Evolutionary conservation across 2,888 invertebrate genomes (phyloP), one percentile per base, ranked within the genome.

Genomic region (Muschampia plurimacula): DNA sequence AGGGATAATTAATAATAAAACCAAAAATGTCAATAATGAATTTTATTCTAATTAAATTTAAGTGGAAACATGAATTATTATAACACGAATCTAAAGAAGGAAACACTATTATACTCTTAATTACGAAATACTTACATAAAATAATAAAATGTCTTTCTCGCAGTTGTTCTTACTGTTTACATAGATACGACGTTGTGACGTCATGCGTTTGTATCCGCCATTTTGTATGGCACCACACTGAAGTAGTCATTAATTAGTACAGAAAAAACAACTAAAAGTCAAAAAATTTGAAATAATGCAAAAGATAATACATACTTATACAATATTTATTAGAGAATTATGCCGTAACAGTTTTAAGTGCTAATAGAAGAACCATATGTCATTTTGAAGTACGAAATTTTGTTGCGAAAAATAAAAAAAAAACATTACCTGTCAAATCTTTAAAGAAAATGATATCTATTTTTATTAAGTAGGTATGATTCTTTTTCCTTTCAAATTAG

Each of bases 11-110:
- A 5, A 57, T 78, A 90, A 90, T 89, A 84, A 92, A 89, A 92
- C 88, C 79, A 85, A 74, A 77, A 73, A 79, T 70, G 81, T 92
- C 89, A 91, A 92, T 93, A 90, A 94, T 92, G 92, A 92, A 88
- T 89, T 93, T 89, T 91, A 93, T 91, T 94, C 93, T 94, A 94
- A 91, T 93, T 93, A 92, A 88, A 86, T 91, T 89, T 92, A 93
- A 89, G 91, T 94, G 94, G 93, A 94, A 94, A 94, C 93, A 93
- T 94, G 93, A 92, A 93, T 90, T 88, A 91, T 92, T 91, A 93
- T 92, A 93, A 93, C 93, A 93, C 91, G 94, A 90, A 90, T 92
- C 94, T 94, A 94, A 91, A 93, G 93, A 93, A 94, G 93, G 88
- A 92, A 93, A 93, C 91, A 83, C 92, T 94, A 93, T 88, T 87